A percentile compares a stretch with the other conserved stretches of the same genome.
Conservation (phyloP, 2,113 vertebrate genomes). For the Xyrauchen texanus region DNA sequence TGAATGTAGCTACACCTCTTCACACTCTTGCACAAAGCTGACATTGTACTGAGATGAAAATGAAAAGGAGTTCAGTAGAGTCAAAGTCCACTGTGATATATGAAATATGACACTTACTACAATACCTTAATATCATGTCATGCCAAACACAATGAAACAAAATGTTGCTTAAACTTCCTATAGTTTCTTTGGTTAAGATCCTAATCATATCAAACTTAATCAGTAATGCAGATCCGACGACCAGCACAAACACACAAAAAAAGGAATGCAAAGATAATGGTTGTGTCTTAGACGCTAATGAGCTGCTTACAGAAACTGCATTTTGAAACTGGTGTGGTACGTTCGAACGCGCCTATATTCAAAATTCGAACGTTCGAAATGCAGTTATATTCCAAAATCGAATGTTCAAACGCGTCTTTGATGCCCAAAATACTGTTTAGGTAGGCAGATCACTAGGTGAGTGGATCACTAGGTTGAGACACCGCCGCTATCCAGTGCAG, state of each 20-base stretch:
- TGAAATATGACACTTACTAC: not conserved
- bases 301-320: too few species aligned
- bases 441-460: not conserved
- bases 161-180: not conserved
- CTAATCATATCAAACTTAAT: not conserved
- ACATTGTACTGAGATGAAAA: slow-evolving; percentile 4
- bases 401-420: not conserved
- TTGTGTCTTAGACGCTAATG: not conserved
- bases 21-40: slow-evolving; percentile 20
- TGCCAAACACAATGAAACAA: not conserved
- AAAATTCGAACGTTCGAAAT: not conserved
- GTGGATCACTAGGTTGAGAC: not conserved
- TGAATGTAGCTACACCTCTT: slow-evolving; percentile 16
- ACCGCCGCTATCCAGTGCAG: not conserved
- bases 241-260: not conserved
- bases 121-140: not conserved
- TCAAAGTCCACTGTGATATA: not conserved
- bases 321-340: too few species aligned
- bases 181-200: not conserved
- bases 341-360: not conserved
- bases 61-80: not conserved
- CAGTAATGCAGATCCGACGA: not conserved
- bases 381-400: not conserved
- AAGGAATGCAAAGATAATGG: not conserved
- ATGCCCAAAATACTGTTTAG: not conserved